phyloP scores from a whole-genome alignment of 2,113 vertebrate species.

The Tragelaphus strepsiceros region DNA sequence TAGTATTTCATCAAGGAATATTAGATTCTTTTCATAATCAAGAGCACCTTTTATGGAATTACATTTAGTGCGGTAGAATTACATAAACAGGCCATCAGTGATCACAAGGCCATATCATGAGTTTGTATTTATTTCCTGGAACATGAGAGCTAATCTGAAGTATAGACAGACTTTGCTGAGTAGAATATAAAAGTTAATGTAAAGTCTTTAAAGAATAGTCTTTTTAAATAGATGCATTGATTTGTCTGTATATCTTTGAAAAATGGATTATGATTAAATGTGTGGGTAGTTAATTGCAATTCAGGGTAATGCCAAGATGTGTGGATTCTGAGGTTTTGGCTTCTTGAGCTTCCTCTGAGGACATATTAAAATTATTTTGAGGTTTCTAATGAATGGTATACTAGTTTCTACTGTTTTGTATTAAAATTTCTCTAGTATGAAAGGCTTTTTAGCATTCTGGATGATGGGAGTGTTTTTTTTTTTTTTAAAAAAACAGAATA shows the following conservation, averaged over 20 bases:
- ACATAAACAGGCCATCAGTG: slow-evolving; percentile 53
- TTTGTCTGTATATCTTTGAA: slow-evolving; percentile 53
- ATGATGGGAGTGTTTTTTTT: slow-evolving; percentile 12
- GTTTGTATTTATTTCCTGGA: slow-evolving; percentile 65
- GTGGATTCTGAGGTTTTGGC: slow-evolving; percentile 41
- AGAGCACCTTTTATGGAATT: slow-evolving; percentile 54
- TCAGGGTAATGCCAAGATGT: slow-evolving; percentile 45
- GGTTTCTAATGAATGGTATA: slow-evolving; percentile 48
- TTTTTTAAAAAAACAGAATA: not conserved
- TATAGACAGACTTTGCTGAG: slow-evolving; percentile 36
- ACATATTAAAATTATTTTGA: slow-evolving; percentile 15
- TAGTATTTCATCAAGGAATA: slow-evolving; percentile 56
- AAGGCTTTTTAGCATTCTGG: slow-evolving; percentile 48
- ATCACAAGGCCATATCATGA: slow-evolving; percentile 16
- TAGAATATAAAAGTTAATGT: slow-evolving; percentile 59
- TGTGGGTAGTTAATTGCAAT: slow-evolving; percentile 47
- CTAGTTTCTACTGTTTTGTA: slow-evolving; percentile 43
- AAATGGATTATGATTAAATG: slow-evolving; percentile 33
- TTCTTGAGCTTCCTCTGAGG: slow-evolving; percentile 43
- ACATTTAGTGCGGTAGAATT: slow-evolving; percentile 55
- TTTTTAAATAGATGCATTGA: slow-evolving; percentile 54
- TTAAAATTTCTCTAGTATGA: slow-evolving; percentile 51
- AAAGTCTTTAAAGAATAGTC: slow-evolving; percentile 48
- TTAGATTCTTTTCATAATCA: slow-evolving; percentile 59
- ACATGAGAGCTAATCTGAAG: slow-evolving; percentile 46